Conservation (phyloP, 2,888 invertebrate species). For the Mythimna ferrago region DNA sequence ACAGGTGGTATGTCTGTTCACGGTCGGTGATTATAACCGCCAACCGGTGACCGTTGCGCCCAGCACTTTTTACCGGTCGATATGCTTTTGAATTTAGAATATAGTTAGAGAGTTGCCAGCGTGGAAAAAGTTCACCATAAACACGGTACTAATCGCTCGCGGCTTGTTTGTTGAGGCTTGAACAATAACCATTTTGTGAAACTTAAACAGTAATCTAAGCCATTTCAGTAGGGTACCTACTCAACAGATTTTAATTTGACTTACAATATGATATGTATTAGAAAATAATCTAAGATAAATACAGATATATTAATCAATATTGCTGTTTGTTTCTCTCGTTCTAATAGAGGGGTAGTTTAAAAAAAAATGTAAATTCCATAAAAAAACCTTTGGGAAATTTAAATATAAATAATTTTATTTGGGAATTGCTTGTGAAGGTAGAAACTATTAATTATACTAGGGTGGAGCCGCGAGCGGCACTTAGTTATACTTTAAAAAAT, state of each 20-base stretch:
- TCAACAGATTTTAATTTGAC: background rate
- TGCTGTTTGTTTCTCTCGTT: too few species aligned
- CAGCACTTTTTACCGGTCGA: slow-evolving; percentile 67
- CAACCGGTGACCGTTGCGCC: slow-evolving; percentile 79
- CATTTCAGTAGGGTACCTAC: background rate
- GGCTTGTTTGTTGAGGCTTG: slow-evolving; percentile 24
- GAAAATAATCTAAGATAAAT: background rate
- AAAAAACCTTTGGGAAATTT: too few species aligned
- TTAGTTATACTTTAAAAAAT: background rate
- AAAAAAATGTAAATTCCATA: too few species aligned
- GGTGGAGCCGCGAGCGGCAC: too few species aligned
- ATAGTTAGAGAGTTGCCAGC: slow-evolving; percentile 41
- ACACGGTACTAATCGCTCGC: slow-evolving; percentile 18
- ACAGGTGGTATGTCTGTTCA: slow-evolving; percentile 83
- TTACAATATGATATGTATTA: background rate
- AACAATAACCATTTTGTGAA: slow-evolving; percentile 27
- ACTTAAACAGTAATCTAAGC: slow-evolving; percentile 1
- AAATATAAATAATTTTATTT: too few species aligned
- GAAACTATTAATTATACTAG: too few species aligned
- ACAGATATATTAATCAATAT: too few species aligned
- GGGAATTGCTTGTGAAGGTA: too few species aligned
- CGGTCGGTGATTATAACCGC: slow-evolving; percentile 84
- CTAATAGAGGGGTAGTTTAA: too few species aligned
- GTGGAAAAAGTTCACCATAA: slow-evolving; percentile 40
- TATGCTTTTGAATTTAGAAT: slow-evolving; percentile 67